Base-by-base conservation (phyloP, 2,113 vertebrate species). In the Saccopteryx bilineata region DNA sequence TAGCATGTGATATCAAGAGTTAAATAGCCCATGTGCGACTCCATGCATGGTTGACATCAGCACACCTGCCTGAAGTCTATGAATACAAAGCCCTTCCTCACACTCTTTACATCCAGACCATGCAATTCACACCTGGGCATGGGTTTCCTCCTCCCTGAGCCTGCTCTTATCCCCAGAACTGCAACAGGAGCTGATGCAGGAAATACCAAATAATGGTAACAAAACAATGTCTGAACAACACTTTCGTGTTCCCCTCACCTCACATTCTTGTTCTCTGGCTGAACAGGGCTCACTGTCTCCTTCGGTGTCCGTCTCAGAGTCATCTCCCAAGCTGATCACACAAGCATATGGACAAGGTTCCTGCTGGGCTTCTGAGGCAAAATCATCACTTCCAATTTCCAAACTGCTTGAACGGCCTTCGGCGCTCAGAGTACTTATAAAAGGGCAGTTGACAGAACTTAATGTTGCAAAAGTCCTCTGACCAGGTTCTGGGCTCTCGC, bases 281-380 rank as follows among this genome's bases (percentile, higher is more conserved):
- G 98, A 98, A 94, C 97, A 99, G 60, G 98, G 99, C 95, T 99
- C 99, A 19, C 99, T 99, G 94, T 99, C 99, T 5, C 98, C 99
- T 74, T 99, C 99, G 0, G 99, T 99, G 95, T 99, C 99, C 3
- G 99, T 98, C 92, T 99, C 99, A 0, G 99, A 99, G 84, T 99
- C 99, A 0, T 99, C 99, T 28, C 98, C 99, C 82, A 99, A 98
- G 98, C 99, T 99, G 82, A 99, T 97, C 0, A 99, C 98, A 26
- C 99, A 99, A 63, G 99, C 98, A n/a, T 98, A 99, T 0, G 99
- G 98, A 96, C 99, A 99, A 54, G 97, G 96, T 63, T 99, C 99
- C 79, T 98, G 99, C 61, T 98, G 99, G 9, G 98, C 98, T 63
- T 98, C 98, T 1, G 97, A 76, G 75, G 97, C 97, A 3, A 97